Evolutionary conservation across 1,140 invertebrate genomes (phyloP), one percentile per base, ranked within the genome.

Genomic region (Nephila pilipes): DNA sequence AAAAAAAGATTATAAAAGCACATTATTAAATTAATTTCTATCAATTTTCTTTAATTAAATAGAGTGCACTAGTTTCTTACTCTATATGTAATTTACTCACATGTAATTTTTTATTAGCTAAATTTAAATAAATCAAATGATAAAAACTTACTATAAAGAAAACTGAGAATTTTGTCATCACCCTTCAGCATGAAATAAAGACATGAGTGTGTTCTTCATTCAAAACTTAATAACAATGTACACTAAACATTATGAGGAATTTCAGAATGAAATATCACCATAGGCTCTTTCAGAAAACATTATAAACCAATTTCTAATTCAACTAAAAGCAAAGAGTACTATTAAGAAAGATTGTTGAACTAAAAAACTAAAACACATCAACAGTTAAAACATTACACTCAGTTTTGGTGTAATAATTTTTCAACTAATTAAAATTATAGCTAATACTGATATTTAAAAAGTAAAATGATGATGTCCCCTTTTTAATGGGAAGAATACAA

Each of bases 101-200:
- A n/a, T n/a, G n/a, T n/a, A n/a, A n/a, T n/a, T n/a, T n/a, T n/a
- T n/a, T n/a, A n/a, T n/a, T n/a, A n/a, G n/a, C n/a, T n/a, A n/a
- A n/a, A n/a, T n/a, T n/a, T 46, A 10, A 46, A 46, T 10, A 80
- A 38, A 81, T 8, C 2, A 3, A 54, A 81, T n/a, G 18, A 22
- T 46, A 46, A 8, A 63, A 55, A 85, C 90, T 85, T 92, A 92
- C 90, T 69, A 92, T 60, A 29, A 92, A 25, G 46, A 8, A 85
- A 85, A 69, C 90, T 85, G 18, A 85, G 58, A 32, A 55, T 2
- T 57, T 85, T 85, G 36, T 92, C 60, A 10, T 57, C 80, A 20
- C 90, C 38, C 20, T 69, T 57, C 32, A 85, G 57, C 58, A 69
- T 22, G 29, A 18, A 55, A 46, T 54, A 22, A 18, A 92, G 0